phyloP scores from a whole-genome alignment of 2,888 invertebrate genomes.

The Ditula angustiorana region DNA sequence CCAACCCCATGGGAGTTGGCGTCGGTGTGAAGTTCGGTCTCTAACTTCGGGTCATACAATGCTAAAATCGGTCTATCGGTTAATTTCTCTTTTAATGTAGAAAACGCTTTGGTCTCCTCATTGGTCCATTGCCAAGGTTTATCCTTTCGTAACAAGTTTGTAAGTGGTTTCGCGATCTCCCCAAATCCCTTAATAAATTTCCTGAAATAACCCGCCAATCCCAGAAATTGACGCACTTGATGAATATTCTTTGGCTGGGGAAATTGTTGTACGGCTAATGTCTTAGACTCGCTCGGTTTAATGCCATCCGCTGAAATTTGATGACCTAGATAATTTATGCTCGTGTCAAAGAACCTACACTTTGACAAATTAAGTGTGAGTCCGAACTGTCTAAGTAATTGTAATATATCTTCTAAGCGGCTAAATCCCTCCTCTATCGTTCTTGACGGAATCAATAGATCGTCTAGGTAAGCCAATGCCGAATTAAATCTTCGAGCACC shows the following conservation, averaged over 20 bases:
- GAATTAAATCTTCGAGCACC: constrained; percentile 15
- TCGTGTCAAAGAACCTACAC: neutral
- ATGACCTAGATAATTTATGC: no score
- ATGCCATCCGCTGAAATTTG: neutral
- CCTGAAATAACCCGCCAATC: no score
- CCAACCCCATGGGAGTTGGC: no score
- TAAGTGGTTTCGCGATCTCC: neutral
- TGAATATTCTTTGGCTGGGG: no score
- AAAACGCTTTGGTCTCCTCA: neutral
- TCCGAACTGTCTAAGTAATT: neutral
- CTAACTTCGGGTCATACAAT: no score
- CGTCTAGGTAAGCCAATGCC: constrained; percentile 17
- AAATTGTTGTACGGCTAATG: neutral
- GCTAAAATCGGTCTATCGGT: no score
- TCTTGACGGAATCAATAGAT: constrained; percentile 14
- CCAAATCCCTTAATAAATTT: neutral
- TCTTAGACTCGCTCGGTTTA: neutral
- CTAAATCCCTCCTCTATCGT: constrained; percentile 6
- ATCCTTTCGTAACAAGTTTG: neutral
- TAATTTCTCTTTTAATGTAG: neutral
- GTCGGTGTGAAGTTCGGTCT: no score
- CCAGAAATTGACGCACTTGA: no score
- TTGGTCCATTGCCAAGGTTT: neutral
- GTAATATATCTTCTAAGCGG: neutral
- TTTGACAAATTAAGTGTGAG: neutral